Evolutionary conservation across 64 coral and sea anemone species (phyloP), one percentile per base, ranked within the genome.

Genomic region (Pachyseris speciosa): DNA sequence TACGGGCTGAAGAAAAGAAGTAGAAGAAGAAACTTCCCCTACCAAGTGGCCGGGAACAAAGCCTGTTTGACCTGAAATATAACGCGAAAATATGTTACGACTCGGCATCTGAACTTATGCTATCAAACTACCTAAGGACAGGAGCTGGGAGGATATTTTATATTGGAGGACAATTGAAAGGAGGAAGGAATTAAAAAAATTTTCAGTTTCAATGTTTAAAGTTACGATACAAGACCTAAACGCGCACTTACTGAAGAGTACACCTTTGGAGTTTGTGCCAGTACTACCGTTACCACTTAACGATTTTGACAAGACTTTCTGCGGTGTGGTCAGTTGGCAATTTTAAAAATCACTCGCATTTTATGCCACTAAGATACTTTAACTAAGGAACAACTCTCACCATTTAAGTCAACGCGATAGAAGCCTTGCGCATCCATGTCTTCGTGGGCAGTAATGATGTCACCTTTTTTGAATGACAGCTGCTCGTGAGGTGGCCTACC

Each of bases 391-490:
- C 67, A 49, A 32, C 17, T 43, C 89, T 83, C 60, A 96, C 94
- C 94, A 74, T 78, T 61, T 44, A 96, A 84, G 19, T 93, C 90
- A 41, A 91, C 90, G 13, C 64, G 81, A 50, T 93, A 96, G 60
- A 85, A 96, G 12, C 90, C 90, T 52, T 64, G 69, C 1, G 53
- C 25, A 85, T 96, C 94, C 79, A 86, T 84, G 5, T 93, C 86
- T n/a, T 80, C 94, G 19, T 70, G 75, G 4, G 88, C 71, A 3
- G 86, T 96, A n/a, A 96, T 66, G 29, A 96, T 84, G 27, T 96
- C 94, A 63, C 94, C 94, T 84, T 96, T 93, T 86, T 85, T 96
- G 57, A 96, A 76, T 43, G 94, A 30, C 3, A 96, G 48, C 36
- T 81, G 77, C 85, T 96, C 90, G 0, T 85, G 63, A 72, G 92